Evolutionary conservation across 2,797 vertebrate species (phyloP), one percentile per base, ranked within the genome.

Genomic region (Adelosebastes latens): DNA sequence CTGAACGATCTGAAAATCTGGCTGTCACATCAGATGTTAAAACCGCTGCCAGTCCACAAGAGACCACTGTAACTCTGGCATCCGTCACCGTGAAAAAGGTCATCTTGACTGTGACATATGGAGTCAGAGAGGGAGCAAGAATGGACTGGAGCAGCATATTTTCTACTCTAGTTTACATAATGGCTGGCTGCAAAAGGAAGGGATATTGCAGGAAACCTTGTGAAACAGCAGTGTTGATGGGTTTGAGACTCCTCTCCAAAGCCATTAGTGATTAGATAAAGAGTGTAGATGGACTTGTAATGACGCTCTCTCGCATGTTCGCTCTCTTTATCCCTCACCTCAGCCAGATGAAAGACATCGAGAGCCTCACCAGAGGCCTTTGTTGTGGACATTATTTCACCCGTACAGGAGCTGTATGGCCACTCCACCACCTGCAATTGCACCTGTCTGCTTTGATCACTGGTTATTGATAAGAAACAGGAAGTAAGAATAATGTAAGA

Each of bases 241-340:
- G 83, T 82, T 75, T 82, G 49, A 90, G 88, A 91, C 86, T 86
- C 89, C 88, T 88, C 89, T 94, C 89, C 84, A 92, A 87, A 92
- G 91, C 93, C 90, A 92, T 94, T 93, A 93, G 92, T 82, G 91
- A 90, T 89, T 82, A 83, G 89, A 91, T 90, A 89, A 92, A 90
- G 88, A 90, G 83, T 76, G 82, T 39, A 83, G 90, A 93, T 92
- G 91, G 92, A 88, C 85, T 90, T 92, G 87, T 90, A 93, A 93
- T 92, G 85, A 81, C 24, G 83, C 88, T 86, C 86, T 87, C 86
- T 81, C 18, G 31, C 85, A 64, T 79, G 75, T 61, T 80, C 81
- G 34, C 74, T 55, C 73, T 49, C 75, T 88, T 84, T 81, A 83
- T 81, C 82, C 74, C 77, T 67, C 18, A 52, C 86, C 67, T 87